Evolutionary conservation across 2,797 vertebrate species (phyloP).

Genomic region (Pseudochirops cupreus): DNA sequence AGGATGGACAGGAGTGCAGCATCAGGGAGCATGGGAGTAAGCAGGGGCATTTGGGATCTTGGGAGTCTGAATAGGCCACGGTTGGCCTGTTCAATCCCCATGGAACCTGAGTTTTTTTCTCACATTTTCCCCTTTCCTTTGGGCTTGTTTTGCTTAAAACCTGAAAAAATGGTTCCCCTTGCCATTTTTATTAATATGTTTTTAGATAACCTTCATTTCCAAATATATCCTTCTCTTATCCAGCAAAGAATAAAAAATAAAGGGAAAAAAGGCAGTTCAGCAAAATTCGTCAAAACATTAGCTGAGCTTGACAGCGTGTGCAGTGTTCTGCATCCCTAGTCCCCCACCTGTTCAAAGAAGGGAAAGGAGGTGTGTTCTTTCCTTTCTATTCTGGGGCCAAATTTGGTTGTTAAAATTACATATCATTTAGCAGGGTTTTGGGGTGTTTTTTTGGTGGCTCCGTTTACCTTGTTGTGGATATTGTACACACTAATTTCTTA

Average conservation of each 20-base stretch:
- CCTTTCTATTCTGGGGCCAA: background rate
- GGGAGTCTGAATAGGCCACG: background rate
- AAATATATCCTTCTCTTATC: background rate
- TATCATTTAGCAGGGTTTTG: background rate
- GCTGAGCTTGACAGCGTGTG: background rate
- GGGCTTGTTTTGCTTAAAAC: background rate
- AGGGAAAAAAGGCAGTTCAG: background rate
- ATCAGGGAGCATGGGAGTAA: background rate
- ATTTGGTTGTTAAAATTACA: background rate
- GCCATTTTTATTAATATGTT: background rate
- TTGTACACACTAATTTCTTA: background rate
- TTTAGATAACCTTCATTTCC: background rate
- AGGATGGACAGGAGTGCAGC: background rate
- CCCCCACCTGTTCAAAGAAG: background rate
- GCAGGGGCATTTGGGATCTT: background rate
- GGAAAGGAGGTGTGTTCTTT: background rate
- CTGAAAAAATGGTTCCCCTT: background rate
- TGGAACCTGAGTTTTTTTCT: background rate
- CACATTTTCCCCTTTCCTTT: background rate
- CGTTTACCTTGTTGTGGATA: background rate
- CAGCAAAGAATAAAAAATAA: background rate
- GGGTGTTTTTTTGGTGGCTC: background rate
- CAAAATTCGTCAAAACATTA: background rate
- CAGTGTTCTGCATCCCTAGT: background rate
- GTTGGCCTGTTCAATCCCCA: conserved; percentile 52